A percentile compares a stretch with the other conserved stretches of the same genome.
Evolutionary conservation across 2,888 invertebrate species (phyloP).

Genomic region (Megamerina dolium): DNA sequence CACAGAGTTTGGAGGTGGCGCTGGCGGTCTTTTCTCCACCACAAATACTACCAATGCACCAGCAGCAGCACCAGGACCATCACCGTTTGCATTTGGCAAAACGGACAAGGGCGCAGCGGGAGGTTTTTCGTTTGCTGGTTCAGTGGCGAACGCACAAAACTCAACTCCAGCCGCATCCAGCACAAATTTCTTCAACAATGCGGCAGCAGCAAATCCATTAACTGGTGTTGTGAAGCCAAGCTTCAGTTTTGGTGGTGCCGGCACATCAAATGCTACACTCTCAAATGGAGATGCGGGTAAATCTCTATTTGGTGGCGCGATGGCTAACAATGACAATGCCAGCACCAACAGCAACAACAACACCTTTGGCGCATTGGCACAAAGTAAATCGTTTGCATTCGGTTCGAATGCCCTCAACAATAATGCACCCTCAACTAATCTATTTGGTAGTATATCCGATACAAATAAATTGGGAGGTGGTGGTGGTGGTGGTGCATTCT

Average conservation of each 20-base stretch:
- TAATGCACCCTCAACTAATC: constrained; percentile 18
- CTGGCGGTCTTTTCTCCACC: too few relatives aligned
- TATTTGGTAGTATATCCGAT: constrained; percentile 27
- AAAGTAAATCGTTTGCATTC: constrained; percentile 26
- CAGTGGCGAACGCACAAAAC: neutral
- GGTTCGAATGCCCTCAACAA: constrained; percentile 14
- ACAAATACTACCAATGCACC: constrained; percentile 1
- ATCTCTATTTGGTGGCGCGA: constrained; percentile 5
- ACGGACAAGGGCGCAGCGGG: too few relatives aligned
- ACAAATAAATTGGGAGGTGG: constrained; percentile 16
- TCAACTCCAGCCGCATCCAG: neutral
- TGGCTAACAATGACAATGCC: neutral
- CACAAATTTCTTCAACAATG: neutral
- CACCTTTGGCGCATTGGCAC: constrained; percentile 17
- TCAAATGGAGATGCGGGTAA: constrained; percentile 1
- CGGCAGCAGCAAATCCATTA: constrained; percentile 6
- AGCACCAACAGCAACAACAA: constrained; percentile 3
- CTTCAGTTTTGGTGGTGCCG: constrained; percentile 24
- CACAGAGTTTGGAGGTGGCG: constrained; percentile 6
- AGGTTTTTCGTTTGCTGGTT: constrained; percentile 2
- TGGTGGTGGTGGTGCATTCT: constrained; percentile 26
- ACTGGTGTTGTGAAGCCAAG: constrained; percentile 18
- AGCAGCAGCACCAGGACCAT: neutral
- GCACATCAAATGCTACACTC: constrained; percentile 3
- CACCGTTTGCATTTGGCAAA: constrained; percentile 15